Conservation (phyloP, 1,140 invertebrate species). For the Chlorops oryzae region DNA sequence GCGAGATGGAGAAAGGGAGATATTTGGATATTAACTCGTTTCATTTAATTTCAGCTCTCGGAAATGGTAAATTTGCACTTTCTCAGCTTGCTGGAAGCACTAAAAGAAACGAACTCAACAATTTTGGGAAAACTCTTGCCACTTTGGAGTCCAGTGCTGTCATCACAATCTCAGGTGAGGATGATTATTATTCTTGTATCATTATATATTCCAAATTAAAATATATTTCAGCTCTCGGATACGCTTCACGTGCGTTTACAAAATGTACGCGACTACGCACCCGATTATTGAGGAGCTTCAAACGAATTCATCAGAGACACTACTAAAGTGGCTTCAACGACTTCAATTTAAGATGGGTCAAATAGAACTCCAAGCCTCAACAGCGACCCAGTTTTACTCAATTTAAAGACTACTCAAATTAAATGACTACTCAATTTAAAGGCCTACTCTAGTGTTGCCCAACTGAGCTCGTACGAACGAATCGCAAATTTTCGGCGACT, state of each 20-base stretch:
- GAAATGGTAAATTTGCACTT: slow-evolving; percentile 98
- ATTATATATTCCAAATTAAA: not conserved
- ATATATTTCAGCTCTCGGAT: slow-evolving; percentile 66
- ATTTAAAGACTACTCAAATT: slow-evolving; percentile 35
- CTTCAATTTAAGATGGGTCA: slow-evolving; percentile 97
- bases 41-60: slow-evolving; percentile 62
- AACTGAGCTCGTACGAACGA: too few species aligned
- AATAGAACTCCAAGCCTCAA: slow-evolving; percentile 92
- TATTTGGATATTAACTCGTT: too few species aligned
- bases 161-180: slow-evolving; percentile 59
- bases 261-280: slow-evolving; percentile 73
- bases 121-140: slow-evolving; percentile 80
- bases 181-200: slow-evolving; percentile 7
- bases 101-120: slow-evolving; percentile 92
- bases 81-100: slow-evolving; percentile 87
- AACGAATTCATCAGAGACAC: slow-evolving; percentile 37
- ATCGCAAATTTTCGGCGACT: too few species aligned
- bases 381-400: slow-evolving; percentile 50
- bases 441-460: too few species aligned
- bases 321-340: slow-evolving; percentile 84
- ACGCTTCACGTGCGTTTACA: slow-evolving; percentile 87
- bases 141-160: slow-evolving; percentile 85
- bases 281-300: slow-evolving; percentile 48
- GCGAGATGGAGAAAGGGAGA: too few species aligned
- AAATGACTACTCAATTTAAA: not conserved